phyloP scores from a whole-genome alignment of 2,888 invertebrate species.

The Leucophenga maculata region DNA sequence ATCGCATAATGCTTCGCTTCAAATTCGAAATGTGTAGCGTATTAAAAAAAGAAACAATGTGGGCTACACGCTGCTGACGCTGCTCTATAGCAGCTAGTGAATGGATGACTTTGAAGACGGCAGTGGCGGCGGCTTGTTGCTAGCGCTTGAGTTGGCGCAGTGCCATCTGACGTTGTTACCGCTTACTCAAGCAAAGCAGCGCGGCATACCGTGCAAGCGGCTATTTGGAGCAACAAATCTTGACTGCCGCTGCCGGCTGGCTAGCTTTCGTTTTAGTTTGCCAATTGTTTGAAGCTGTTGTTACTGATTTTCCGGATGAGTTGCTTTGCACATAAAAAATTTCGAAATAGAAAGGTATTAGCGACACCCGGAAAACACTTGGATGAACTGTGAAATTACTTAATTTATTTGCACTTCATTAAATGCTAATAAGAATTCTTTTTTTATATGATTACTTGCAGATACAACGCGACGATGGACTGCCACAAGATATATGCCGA shows the following conservation, averaged over 20 bases:
- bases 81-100: conserved; percentile 50
- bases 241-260: background rate
- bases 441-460: conserved; percentile 38
- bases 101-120: conserved; percentile 30
- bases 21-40: too few relatives aligned
- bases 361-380: too few relatives aligned
- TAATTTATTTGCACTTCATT: conserved; percentile 9
- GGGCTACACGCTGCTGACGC: conserved; percentile 17
- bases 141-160: too few relatives aligned
- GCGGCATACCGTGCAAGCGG: too few relatives aligned
- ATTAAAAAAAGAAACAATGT: too few relatives aligned
- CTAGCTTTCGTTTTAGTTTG: background rate
- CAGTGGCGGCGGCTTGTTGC: too few relatives aligned
- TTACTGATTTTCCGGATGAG: conserved; percentile 1
- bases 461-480: conserved; percentile 63
- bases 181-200: too few relatives aligned
- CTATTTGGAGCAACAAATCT: too few relatives aligned
- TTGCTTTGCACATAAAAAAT: background rate
- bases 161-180: too few relatives aligned
- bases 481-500: conserved; percentile 65
- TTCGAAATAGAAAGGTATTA: too few relatives aligned
- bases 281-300: background rate
- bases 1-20: too few relatives aligned
- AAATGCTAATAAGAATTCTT: background rate
- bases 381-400: background rate